Conservation (phyloP, 2,888 invertebrate genomes). For the Nomada fucata region DNA sequence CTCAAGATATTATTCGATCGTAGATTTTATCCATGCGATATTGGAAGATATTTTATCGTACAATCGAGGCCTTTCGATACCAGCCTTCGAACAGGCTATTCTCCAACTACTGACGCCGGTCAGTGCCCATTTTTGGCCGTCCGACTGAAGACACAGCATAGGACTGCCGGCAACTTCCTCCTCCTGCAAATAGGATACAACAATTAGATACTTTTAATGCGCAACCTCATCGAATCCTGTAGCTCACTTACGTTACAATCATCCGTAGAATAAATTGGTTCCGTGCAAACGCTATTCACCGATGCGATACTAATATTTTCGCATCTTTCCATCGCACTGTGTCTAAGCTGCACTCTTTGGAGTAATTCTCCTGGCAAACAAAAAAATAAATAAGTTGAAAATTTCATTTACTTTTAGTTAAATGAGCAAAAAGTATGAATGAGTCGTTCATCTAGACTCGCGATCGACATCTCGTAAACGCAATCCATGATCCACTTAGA, state of each 20-base stretch:
- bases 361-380: conserved; percentile 87
- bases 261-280: conserved; percentile 91
- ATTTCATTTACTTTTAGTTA: background rate
- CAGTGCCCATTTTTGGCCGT: conserved; percentile 91
- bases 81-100: conserved; percentile 92
- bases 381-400: background rate
- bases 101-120: conserved; percentile 94
- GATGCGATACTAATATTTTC: conserved; percentile 94
- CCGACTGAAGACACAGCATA: conserved; percentile 91
- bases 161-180: conserved; percentile 95
- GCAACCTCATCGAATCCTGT: no score
- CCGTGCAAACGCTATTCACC: conserved; percentile 93
- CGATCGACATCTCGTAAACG: no score
- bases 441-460: background rate
- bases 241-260: conserved; percentile 92
- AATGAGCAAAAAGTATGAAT: background rate
- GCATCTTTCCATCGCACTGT: conserved; percentile 92
- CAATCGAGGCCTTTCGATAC: conserved; percentile 91
- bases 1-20: conserved; percentile 85
- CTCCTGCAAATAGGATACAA: conserved; percentile 86
- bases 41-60: conserved; percentile 93
- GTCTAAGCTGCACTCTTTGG: conserved; percentile 91
- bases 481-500: no score
- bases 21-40: conserved; percentile 93
- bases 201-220: background rate